A percentile compares a stretch with the other conserved stretches of the same genome.
phyloP scores from a whole-genome alignment of 2,888 invertebrate species.

The Argynnis bischoffii region DNA sequence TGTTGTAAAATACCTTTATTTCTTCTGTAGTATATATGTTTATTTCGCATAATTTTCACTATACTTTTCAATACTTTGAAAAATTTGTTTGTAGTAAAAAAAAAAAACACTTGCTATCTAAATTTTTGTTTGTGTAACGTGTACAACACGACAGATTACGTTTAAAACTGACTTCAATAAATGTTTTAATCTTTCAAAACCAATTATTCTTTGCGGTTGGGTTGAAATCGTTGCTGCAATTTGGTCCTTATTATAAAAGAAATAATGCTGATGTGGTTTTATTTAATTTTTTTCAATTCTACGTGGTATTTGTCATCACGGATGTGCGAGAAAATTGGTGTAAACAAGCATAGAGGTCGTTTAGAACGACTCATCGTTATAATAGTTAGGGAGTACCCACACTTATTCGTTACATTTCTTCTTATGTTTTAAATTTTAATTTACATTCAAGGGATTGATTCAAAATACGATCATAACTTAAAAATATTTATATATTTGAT shows the following conservation, averaged over 20 bases:
- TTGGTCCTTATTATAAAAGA: constrained; percentile 42
- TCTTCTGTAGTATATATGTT: neutral
- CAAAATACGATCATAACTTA: too few relatives aligned
- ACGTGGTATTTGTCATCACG: constrained; percentile 38
- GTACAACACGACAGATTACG: constrained; percentile 45
- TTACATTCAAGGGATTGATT: too few relatives aligned
- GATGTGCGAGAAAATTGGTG: constrained; percentile 51
- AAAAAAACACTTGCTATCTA: neutral
- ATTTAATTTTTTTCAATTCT: constrained; percentile 26
- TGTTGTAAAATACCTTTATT: too few relatives aligned
- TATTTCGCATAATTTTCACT: neutral
- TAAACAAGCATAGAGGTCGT: constrained; percentile 58
- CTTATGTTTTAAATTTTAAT: neutral
- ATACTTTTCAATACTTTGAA: neutral
- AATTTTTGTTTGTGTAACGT: constrained; percentile 40
- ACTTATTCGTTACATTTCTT: constrained; percentile 6
- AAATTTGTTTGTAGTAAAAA: neutral
- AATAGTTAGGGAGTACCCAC: constrained; percentile 24
- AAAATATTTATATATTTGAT: too few relatives aligned
- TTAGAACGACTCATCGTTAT: constrained; percentile 34
- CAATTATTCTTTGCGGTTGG: constrained; percentile 46
- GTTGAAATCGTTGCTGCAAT: constrained; percentile 38
- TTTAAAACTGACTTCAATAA: constrained; percentile 51
- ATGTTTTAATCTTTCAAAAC: constrained; percentile 56
- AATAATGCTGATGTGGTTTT: constrained; percentile 12